Conservation (phyloP, 2,113 vertebrate species). For the Atherinomorus stipes region DNA sequence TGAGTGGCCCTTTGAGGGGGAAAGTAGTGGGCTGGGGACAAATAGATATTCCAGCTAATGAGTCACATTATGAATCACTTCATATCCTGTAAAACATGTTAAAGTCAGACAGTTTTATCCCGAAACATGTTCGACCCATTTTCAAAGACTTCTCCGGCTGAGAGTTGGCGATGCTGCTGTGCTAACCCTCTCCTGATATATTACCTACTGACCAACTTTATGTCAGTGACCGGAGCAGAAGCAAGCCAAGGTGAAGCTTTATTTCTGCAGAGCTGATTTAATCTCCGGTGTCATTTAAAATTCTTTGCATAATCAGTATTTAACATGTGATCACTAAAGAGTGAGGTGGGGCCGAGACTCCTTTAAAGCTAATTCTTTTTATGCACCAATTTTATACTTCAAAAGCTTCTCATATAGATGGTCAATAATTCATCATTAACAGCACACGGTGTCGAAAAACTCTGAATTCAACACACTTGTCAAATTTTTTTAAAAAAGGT, state of each 20-base stretch:
- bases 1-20: slow-evolving; percentile 51
- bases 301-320: slow-evolving; percentile 60
- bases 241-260: slow-evolving; percentile 12
- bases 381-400: slow-evolving; percentile 49
- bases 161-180: background rate
- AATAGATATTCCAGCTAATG: slow-evolving; percentile 53
- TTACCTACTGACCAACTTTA: background rate
- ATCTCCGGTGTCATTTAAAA: slow-evolving; percentile 42
- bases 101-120: slow-evolving; percentile 18
- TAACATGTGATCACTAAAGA: slow-evolving; percentile 33
- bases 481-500: slow-evolving; percentile 23
- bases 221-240: slow-evolving; percentile 1
- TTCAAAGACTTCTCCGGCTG: too few species aligned
- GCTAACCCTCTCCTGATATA: background rate
- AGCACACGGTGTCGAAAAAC: slow-evolving; percentile 23
- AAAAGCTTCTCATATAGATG: slow-evolving; percentile 42
- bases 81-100: slow-evolving; percentile 26
- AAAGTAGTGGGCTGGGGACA: slow-evolving; percentile 45
- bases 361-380: slow-evolving; percentile 43
- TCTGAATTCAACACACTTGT: slow-evolving; percentile 37
- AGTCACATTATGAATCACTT: slow-evolving; percentile 43
- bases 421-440: slow-evolving; percentile 65
- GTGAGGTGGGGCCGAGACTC: slow-evolving; percentile 27
- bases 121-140: slow-evolving; percentile 15
- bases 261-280: slow-evolving; percentile 32